Conservation (phyloP, 2,113 vertebrate genomes). For the Sinocyclocheilus maitianheensis region DNA sequence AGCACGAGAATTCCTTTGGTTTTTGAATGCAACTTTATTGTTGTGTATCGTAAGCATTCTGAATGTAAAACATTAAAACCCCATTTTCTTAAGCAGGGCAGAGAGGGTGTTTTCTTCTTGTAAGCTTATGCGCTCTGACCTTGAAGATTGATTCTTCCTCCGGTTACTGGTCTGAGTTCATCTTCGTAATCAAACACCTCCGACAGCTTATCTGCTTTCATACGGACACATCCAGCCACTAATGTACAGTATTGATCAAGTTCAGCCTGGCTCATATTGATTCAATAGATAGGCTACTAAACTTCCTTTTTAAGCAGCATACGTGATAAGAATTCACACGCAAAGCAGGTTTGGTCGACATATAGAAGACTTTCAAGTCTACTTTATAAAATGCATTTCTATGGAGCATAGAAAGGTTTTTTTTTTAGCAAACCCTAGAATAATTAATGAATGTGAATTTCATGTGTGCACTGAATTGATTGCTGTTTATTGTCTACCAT, state of each 20-base stretch:
- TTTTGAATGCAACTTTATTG: background rate
- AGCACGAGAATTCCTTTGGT: background rate
- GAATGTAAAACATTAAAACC: background rate
- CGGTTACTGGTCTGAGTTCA: slow-evolving; percentile 10
- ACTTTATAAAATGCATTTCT: background rate
- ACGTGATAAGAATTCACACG: background rate
- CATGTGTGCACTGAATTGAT: too few relatives aligned
- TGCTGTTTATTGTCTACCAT: background rate
- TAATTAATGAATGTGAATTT: background rate
- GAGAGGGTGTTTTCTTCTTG: background rate
- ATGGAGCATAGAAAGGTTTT: background rate
- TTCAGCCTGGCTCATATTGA: background rate
- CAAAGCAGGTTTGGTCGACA: background rate
- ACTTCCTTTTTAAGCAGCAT: background rate
- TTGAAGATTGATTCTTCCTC: slow-evolving; percentile 36
- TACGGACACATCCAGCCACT: background rate
- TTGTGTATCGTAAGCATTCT: background rate
- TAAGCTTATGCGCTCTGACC: background rate
- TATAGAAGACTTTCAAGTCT: background rate
- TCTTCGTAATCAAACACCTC: slow-evolving; percentile 2
- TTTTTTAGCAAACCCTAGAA: background rate
- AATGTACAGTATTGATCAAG: slow-evolving; percentile 19
- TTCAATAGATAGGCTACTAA: background rate
- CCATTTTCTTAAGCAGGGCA: background rate
- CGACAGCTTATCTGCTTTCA: slow-evolving; percentile 27